Evolutionary conservation across 2,113 vertebrate genomes (phyloP).

Genomic region (Ondatra zibethicus): DNA sequence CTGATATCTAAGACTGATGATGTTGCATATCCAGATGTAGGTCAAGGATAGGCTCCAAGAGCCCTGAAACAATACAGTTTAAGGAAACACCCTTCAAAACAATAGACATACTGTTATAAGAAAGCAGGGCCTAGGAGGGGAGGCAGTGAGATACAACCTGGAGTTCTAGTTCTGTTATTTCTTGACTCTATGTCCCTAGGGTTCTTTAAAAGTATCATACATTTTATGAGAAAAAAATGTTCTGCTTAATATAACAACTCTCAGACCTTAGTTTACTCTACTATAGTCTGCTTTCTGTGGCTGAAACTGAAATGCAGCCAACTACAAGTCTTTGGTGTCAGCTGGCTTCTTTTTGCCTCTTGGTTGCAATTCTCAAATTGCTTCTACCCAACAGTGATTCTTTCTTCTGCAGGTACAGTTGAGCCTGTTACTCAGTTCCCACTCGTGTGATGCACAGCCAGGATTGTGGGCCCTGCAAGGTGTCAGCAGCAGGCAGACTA

Average conservation of each 20-base stretch:
- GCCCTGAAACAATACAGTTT: background rate
- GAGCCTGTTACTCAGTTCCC: background rate
- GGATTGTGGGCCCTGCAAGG: background rate
- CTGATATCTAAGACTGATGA: background rate
- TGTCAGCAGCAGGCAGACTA: background rate
- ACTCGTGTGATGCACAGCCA: background rate
- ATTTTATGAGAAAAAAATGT: slow-evolving; percentile 4
- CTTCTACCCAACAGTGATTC: background rate
- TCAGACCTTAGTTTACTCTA: background rate
- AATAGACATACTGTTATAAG: background rate
- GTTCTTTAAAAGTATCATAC: background rate
- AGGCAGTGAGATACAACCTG: background rate
- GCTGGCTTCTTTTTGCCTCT: background rate
- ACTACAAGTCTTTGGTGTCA: background rate
- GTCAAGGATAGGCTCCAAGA: background rate
- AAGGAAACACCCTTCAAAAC: background rate
- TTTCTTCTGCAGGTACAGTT: background rate
- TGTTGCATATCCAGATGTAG: background rate
- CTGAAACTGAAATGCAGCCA: background rate
- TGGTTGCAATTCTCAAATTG: background rate
- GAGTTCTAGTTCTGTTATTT: background rate
- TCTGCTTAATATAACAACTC: background rate
- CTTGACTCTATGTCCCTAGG: background rate
- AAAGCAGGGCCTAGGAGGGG: background rate
- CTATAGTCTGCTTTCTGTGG: background rate